Percentiles rank a stretch among this genome's conserved stretches.
Conservation (phyloP, 2,113 vertebrate species). For the Sturnus vulgaris region DNA sequence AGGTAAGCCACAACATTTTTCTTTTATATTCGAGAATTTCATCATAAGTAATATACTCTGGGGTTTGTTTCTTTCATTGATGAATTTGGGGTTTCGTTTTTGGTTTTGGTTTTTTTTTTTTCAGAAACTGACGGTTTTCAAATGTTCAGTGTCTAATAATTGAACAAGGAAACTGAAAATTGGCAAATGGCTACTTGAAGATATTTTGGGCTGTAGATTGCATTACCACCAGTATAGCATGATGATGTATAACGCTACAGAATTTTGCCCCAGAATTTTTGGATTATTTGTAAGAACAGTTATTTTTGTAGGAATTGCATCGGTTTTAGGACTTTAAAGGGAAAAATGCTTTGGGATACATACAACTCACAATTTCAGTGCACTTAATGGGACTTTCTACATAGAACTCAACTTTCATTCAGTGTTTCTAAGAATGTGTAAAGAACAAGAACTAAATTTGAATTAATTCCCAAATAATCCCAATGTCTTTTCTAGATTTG, state of each 20-base stretch:
- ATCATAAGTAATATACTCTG: background rate
- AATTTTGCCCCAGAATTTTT: background rate
- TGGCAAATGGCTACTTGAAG: background rate
- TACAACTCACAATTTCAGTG: background rate
- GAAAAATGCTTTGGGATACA: background rate
- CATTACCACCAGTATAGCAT: background rate
- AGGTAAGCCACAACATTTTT: background rate
- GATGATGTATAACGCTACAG: accelerated
- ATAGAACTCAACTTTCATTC: background rate
- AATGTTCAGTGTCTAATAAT: background rate
- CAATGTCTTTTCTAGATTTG: background rate
- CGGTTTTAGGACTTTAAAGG: background rate
- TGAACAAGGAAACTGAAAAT: background rate
- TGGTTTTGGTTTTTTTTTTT: background rate
- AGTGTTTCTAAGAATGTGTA: accelerated
- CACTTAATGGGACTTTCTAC: background rate
- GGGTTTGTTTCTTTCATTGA: background rate
- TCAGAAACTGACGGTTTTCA: background rate
- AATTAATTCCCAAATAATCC: background rate
- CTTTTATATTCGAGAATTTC: background rate
- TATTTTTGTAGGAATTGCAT: background rate
- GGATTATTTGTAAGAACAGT: background rate
- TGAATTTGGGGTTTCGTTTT: accelerated
- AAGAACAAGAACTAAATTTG: background rate
- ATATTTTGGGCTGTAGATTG: background rate